Conservation (phyloP, 1,140 invertebrate species). For the Metopolophium dirhodum region DNA sequence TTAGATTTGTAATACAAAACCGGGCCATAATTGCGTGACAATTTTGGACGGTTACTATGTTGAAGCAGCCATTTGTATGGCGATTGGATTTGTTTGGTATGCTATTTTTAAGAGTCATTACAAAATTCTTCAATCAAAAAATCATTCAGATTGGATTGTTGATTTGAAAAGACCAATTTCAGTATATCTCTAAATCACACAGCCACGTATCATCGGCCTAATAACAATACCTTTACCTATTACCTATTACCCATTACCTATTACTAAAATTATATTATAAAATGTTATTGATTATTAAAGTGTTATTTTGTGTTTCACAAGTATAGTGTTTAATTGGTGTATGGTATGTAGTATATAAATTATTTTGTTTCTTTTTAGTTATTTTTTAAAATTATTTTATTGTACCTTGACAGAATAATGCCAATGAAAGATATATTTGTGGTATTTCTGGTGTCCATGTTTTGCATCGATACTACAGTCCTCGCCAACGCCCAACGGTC, state of each 20-base stretch:
- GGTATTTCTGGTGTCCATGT: too few species aligned
- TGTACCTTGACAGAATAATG: neutral
- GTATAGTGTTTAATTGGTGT: neutral
- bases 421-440: too few species aligned
- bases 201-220: neutral
- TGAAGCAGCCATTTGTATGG: slow-evolving; percentile 79
- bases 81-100: slow-evolving; percentile 84
- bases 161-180: neutral
- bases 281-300: neutral
- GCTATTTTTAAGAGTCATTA: neutral
- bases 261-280: neutral
- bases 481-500: too few species aligned
- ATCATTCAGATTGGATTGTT: neutral
- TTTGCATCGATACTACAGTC: too few species aligned
- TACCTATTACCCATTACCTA: neutral
- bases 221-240: neutral
- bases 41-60: slow-evolving; percentile 90
- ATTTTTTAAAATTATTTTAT: neutral
- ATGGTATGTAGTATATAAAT: neutral
- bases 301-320: neutral
- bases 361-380: neutral
- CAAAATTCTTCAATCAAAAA: neutral
- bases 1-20: slow-evolving; percentile 3
- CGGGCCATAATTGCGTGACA: slow-evolving; percentile 68
- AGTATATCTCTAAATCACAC: neutral